A percentile compares a stretch with the other conserved stretches of the same genome.
Evolutionary conservation across 2,797 vertebrate species (phyloP).

Genomic region (Telmatherina bonti): DNA sequence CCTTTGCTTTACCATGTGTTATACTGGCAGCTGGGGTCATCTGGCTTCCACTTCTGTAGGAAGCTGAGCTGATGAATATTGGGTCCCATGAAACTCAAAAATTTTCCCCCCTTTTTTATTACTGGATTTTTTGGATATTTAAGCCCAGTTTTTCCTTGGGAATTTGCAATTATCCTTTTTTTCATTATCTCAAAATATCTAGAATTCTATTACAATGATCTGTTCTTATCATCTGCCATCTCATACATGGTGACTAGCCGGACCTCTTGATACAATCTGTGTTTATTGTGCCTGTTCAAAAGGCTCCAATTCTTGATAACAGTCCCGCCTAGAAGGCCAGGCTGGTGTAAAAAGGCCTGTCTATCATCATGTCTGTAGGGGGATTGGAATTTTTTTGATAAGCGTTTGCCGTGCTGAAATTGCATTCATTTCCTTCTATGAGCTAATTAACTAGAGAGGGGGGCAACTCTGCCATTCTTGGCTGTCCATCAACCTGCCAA

Average conservation of each 20-base stretch:
- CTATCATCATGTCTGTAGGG: slow-evolving; percentile 70
- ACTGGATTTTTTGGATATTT: slow-evolving; percentile 53
- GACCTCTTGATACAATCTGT: slow-evolving; percentile 48
- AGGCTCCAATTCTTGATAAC: slow-evolving; percentile 61
- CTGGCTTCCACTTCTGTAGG: slow-evolving; percentile 64
- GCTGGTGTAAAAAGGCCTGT: slow-evolving; percentile 72
- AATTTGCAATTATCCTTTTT: slow-evolving; percentile 34
- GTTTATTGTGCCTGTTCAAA: slow-evolving; percentile 61
- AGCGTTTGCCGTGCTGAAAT: slow-evolving; percentile 80
- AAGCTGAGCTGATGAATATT: slow-evolving; percentile 71
- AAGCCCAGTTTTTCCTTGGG: slow-evolving; percentile 33
- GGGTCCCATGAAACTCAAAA: slow-evolving; percentile 54
- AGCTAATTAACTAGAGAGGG: slow-evolving; percentile 88
- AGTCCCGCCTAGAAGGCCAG: slow-evolving; percentile 62
- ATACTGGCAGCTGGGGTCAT: slow-evolving; percentile 67
- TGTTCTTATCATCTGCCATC: neutral
- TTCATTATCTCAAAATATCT: slow-evolving; percentile 31
- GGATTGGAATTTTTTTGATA: slow-evolving; percentile 82
- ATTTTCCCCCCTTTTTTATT: slow-evolving; percentile 59
- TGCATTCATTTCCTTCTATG: slow-evolving; percentile 85
- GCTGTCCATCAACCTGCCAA: slow-evolving; percentile 88
- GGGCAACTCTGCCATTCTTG: slow-evolving; percentile 84
- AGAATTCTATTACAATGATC: slow-evolving; percentile 30
- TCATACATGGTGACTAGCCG: slow-evolving; percentile 20
- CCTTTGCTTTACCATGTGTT: slow-evolving; percentile 60